These are phyloP conservation scores for Troides helena DNA, from an alignment of 2,888 invertebrate species.

Conservation along the genomic window DNA sequence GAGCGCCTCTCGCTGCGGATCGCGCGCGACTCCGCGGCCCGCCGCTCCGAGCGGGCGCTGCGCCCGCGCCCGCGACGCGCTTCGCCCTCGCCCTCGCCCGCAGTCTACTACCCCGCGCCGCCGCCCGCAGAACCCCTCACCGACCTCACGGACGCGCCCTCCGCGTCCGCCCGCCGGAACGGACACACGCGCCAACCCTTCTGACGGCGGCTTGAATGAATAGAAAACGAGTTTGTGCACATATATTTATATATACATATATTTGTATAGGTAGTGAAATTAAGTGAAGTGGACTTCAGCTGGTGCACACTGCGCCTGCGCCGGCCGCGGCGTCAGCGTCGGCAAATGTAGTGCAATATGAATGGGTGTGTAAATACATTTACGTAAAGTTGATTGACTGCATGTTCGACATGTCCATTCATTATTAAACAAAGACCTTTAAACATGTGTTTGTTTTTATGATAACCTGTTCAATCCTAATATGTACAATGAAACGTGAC, in stretches of 20 bases:
- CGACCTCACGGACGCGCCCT: slow-evolving; percentile 37
- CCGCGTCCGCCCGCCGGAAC: slow-evolving; percentile 49
- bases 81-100: slow-evolving; percentile 50
- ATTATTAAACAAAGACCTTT: slow-evolving; percentile 18
- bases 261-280: too few species aligned
- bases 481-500: too few species aligned
- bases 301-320: too few species aligned
- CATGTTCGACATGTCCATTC: slow-evolving; percentile 24
- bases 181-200: slow-evolving; percentile 51
- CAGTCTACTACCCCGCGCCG: slow-evolving; percentile 64
- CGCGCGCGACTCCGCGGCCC: slow-evolving; percentile 67
- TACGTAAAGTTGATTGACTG: slow-evolving; percentile 7
- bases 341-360: too few species aligned
- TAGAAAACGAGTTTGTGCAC: too few species aligned
- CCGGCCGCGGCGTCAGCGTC: too few species aligned
- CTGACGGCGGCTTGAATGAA: slow-evolving; percentile 36
- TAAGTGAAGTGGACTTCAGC: too few species aligned
- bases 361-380: too few species aligned
- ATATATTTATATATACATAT: too few species aligned
- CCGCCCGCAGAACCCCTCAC: slow-evolving; percentile 35
- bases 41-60: slow-evolving; percentile 47
- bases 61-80: slow-evolving; percentile 33
- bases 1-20: slow-evolving; percentile 86
- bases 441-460: not conserved
- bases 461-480: too few species aligned